These are phyloP conservation scores for Xiphophorus hellerii DNA, from an alignment of 2,113 vertebrate species.

Conservation along the genomic window DNA sequence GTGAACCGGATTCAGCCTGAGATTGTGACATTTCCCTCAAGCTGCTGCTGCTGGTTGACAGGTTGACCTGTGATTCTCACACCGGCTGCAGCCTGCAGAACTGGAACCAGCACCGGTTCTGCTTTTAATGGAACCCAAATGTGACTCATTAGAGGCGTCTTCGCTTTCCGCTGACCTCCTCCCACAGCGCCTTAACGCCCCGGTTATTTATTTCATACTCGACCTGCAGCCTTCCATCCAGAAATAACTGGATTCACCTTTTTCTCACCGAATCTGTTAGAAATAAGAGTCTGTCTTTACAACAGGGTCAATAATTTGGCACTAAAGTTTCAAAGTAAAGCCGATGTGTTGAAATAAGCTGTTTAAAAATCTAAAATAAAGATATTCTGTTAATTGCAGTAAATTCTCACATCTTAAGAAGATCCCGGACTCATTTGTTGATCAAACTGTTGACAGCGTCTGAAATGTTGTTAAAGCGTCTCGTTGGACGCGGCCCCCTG, in stretches of 20 bases:
- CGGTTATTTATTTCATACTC: not conserved
- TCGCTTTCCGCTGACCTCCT: slow-evolving; percentile 18
- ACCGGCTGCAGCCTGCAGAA: slow-evolving; percentile 1
- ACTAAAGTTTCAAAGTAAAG: not conserved
- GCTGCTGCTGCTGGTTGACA: not conserved
- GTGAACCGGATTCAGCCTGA: not conserved
- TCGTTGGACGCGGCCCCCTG: not conserved
- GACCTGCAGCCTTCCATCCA: not conserved
- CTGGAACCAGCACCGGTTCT: not conserved
- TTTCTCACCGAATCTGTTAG: not conserved
- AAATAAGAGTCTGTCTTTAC: not conserved
- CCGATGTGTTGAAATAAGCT: too few relatives aligned
- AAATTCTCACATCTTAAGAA: not conserved
- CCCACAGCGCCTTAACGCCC: not conserved
- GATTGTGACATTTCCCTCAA: not conserved
- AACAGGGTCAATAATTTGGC: not conserved
- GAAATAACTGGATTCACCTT: not conserved
- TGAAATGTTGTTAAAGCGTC: not conserved
- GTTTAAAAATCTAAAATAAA: not conserved
- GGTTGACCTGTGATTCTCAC: slow-evolving; percentile 21
- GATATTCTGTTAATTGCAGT: not conserved
- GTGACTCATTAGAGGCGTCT: slow-evolving; percentile 32
- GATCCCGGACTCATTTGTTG: not conserved
- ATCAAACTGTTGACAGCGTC: not conserved
- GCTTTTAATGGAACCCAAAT: slow-evolving; percentile 17